Conservation (phyloP, 2,888 invertebrate genomes). For the Dascillus cervinus region DNA sequence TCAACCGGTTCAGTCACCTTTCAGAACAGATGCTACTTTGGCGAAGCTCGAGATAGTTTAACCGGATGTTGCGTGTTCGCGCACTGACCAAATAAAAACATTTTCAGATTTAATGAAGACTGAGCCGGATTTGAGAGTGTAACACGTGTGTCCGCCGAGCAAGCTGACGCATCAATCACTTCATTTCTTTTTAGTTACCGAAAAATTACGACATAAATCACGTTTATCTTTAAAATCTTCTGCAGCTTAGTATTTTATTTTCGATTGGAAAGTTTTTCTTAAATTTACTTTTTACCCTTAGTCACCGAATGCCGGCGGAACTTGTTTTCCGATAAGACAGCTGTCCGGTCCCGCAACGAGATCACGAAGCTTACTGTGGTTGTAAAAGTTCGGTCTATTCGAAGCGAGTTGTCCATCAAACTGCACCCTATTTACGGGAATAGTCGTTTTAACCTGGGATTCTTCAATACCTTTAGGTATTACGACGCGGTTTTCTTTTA, state of each 20-base stretch:
- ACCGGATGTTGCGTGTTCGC: conserved; percentile 21
- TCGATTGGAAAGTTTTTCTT: no score
- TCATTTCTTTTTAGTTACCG: background rate
- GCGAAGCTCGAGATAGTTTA: conserved; percentile 12
- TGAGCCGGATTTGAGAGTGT: conserved; percentile 10
- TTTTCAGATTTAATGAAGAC: conserved; percentile 16
- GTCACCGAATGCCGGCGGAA: no score
- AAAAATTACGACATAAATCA: no score
- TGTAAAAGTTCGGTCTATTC: conserved; percentile 4
- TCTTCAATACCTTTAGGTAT: no score
- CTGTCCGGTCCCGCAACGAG: conserved; percentile 8
- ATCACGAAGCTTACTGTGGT: conserved; percentile 7
- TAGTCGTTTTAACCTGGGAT: no score
- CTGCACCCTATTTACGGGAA: conserved; percentile 9
- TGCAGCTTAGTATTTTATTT: no score
- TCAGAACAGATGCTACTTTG: conserved; percentile 11
- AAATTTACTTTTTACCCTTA: no score
- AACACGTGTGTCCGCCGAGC: conserved; percentile 9
- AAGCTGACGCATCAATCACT: conserved; percentile 13
- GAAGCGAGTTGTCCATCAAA: conserved; percentile 3
- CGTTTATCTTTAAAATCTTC: no score
- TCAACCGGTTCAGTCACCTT: conserved; percentile 16
- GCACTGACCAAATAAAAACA: conserved; percentile 16
- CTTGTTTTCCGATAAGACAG: conserved; percentile 8
- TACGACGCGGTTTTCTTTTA: no score